Conservation (phyloP, 1,140 invertebrate species). For the Anthonomus grandis region DNA sequence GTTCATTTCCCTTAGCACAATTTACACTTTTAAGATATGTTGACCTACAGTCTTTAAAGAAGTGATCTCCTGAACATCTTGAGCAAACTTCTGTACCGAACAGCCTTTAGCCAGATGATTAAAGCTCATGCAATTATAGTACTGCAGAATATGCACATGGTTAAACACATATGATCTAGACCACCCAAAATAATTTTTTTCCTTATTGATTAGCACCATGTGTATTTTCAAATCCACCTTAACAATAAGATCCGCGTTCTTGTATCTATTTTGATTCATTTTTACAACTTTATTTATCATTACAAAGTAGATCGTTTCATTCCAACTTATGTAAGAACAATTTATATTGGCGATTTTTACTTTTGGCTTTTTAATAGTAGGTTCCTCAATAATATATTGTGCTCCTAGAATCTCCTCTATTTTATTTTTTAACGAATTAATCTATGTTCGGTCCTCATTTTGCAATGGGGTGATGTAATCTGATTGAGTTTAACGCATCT, state of each 20-base stretch:
- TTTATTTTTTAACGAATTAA: no score
- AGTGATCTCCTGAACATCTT: not conserved
- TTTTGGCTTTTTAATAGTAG: not conserved
- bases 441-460: no score
- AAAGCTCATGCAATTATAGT: not conserved
- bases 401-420: not conserved
- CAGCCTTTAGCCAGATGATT: not conserved
- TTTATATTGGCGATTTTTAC: no score
- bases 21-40: not conserved
- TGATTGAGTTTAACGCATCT: no score
- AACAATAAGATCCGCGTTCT: not conserved
- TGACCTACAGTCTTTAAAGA: not conserved
- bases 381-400: not conserved
- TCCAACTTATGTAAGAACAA: not conserved
- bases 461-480: no score
- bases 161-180: not conserved
- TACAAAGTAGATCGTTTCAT: not conserved
- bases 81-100: not conserved
- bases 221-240: not conserved
- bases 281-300: not conserved
- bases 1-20: no score
- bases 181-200: not conserved
- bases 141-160: not conserved
- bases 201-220: not conserved
- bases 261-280: not conserved